Evolutionary conservation across 2,888 invertebrate species (phyloP), one percentile per base, ranked within the genome.

Genomic region (Cataglyphis altisquamis): DNA sequence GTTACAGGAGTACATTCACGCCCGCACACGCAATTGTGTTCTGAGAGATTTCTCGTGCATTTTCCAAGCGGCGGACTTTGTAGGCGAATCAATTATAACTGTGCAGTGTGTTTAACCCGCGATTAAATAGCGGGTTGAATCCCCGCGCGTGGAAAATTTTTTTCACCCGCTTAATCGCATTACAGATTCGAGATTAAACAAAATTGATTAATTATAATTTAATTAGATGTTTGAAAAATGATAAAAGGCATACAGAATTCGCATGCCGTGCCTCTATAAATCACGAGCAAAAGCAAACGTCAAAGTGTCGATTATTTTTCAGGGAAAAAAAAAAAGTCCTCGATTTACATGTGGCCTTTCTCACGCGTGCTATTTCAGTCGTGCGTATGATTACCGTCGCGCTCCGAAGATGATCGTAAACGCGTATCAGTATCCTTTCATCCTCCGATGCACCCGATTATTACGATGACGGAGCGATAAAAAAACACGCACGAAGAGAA

Each of bases 11-110:
- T 12, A 21, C 15, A 25, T 36, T n/a, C 9, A 52, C 52, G 12
- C 18, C 3, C 6, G 10, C 21, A 57, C n/a, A 48, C 63, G 21
- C 21, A 29, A 15, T 55, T n/a, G 29, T 70, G 39, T 60, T 6
- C 57, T 48, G 45, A 60, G 78, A 78, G 45, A 72, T 80, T 45
- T 80, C 72, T 80, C n/a, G 72, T n/a, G 45, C 60, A 36, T 25
- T 78, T 78, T 72, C 45, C 15, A 70, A 78, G 10, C 57, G 32
- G 45, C 41, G 9, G 60, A 70, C 57, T 70, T 78, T 78, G 25
- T 60, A 60, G 36, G 57, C 78, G 60, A 80, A 60, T 70, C 73
- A 60, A 60, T 60, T 70, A 21, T 70, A 70, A 80, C 45, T 45
- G n/a, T 3, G 15, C 15, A 39, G 3, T 21, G 4, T 21, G 57